Evolutionary conservation across 1,140 invertebrate genomes (phyloP).

Genomic region (Diachasma alloeum): DNA sequence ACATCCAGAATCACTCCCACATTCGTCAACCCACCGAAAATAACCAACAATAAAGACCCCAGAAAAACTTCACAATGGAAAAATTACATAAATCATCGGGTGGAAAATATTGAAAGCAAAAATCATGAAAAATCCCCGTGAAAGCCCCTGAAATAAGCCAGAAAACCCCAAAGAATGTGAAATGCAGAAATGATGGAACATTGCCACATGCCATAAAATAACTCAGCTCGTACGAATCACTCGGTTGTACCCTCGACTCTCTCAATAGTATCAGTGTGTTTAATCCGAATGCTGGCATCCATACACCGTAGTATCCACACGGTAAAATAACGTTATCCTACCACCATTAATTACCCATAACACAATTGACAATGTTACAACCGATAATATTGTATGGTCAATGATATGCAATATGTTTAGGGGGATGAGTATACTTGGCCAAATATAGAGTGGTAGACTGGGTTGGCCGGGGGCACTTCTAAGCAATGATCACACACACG

Average conservation of each 20-base stretch:
- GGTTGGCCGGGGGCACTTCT: constrained; percentile 13
- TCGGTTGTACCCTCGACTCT: neutral
- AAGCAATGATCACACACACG: constrained; percentile 43
- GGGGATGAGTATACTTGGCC: constrained; percentile 49
- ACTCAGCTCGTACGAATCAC: constrained; percentile 5
- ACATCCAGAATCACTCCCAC: constrained; percentile 2
- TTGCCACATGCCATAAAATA: constrained; percentile 31
- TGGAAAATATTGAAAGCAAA: neutral
- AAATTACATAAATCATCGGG: neutral
- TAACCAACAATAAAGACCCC: constrained; percentile 4
- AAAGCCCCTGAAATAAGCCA: neutral
- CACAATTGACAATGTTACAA: constrained; percentile 29
- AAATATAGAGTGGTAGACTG: constrained; percentile 59
- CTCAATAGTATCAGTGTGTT: neutral
- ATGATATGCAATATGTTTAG: constrained; percentile 62
- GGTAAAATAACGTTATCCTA: neutral
- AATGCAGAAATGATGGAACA: constrained; percentile 17
- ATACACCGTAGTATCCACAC: neutral
- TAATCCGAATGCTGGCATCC: neutral
- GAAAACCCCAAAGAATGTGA: constrained; percentile 3
- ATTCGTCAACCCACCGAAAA: neutral
- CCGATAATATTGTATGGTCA: constrained; percentile 44
- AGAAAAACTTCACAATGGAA: neutral
- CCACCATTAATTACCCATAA: neutral
- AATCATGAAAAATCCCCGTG: neutral